Base-by-base conservation (phyloP, 2,113 vertebrate species). In the Apus apus region DNA sequence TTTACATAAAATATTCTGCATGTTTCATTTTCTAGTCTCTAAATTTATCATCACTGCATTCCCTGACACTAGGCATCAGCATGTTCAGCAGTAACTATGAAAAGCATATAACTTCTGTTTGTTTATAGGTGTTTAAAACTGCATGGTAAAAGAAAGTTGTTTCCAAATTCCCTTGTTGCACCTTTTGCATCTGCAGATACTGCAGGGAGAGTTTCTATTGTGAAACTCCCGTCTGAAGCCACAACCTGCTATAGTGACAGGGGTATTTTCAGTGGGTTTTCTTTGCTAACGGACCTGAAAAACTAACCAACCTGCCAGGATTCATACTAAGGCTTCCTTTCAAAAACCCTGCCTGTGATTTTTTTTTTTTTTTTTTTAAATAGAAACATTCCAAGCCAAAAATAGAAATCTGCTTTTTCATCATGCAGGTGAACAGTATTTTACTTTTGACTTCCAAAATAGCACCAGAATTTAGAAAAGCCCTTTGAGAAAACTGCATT, bases 401-500 rank as follows among this genome's bases (percentile, higher is more conserved):
- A 82, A 32, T 30, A 43, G 82, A 81, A 57, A 1, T 2, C 16
- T 19, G 1, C 5, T 5, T 46, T 89, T 89, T 75, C 20, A 30
- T 13, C 5, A 9, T 46, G 6, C 20, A 67, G 13, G 4, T 34
- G 56, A 67, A 43, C 13, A 25, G 5, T 29, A 46, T 74, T 77
- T 43, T 57, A 17, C 18, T 74, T 54, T 38, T 54, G 8, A 40
- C 12, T 62, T 87, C 32, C 22, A 46, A 81, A 89, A 58, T 3
- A 66, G 2, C 0, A 0, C 21, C 1, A 3, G 16, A n/a, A 54
- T 70, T 2, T 4, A 40, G 18, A 67, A 84, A 91, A 81, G 19
- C 5, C 5, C 18, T 68, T 48, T 43, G 30, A 87, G 57, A 50
- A 81, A 78, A n/a, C 9, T 66, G 14, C 11, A 15, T 9, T 27